A percentile compares a stretch with the other conserved stretches of the same genome.
Evolutionary conservation across 2,888 invertebrate species (phyloP).

Genomic region (Tetramorium bicarinatum): DNA sequence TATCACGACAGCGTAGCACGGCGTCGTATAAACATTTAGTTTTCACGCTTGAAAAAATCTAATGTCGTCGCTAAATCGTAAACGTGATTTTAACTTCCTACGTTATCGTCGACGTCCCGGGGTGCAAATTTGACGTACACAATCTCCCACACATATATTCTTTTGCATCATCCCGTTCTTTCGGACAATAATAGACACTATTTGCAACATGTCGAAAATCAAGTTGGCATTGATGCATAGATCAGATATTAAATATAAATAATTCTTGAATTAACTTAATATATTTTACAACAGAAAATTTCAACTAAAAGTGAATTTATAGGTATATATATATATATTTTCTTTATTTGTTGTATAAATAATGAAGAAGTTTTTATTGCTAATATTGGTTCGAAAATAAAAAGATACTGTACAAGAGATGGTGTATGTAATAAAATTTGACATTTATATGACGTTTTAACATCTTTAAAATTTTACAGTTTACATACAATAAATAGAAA

Average conservation of each 20-base stretch:
- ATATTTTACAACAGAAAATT: neutral
- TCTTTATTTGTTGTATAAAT: neutral
- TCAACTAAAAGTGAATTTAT: neutral
- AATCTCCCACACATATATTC: neutral
- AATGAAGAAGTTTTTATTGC: neutral
- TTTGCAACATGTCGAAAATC: neutral
- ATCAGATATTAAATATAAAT: neutral
- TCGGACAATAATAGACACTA: neutral
- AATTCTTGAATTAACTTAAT: neutral
- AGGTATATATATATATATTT: neutral
- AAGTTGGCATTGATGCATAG: neutral
- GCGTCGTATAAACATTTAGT: conserved; percentile 47
- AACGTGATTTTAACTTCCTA: conserved; percentile 32
- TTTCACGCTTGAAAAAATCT: conserved; percentile 47
- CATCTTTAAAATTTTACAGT: neutral
- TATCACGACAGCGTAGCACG: neutral
- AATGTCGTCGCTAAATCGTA: conserved; percentile 38
- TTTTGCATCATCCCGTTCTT: neutral
- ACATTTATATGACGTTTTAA: neutral
- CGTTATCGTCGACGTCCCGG: neutral
- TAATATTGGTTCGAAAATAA: neutral
- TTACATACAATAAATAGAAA: neutral
- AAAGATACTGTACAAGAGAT: neutral
- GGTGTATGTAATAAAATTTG: neutral
- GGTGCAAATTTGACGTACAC: neutral